phyloP scores from a whole-genome alignment of 2,888 invertebrate genomes.

The Temnothorax ravouxi region DNA sequence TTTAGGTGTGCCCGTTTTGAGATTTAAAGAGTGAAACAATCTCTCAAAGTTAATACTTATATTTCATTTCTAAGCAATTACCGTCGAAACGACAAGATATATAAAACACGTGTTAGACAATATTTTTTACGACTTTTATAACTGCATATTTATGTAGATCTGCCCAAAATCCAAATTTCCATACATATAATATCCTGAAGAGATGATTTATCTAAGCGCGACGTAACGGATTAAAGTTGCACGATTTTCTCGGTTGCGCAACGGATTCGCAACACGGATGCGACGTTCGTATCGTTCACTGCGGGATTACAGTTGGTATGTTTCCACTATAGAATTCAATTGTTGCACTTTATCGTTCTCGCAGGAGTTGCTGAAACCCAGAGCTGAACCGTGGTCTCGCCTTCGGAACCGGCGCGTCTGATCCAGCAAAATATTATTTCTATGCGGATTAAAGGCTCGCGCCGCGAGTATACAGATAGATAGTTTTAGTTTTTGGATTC shows the following conservation, averaged over 20 bases:
- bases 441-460: constrained; percentile 32
- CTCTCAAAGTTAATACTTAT: neutral
- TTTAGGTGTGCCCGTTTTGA: neutral
- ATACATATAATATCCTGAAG: constrained; percentile 7
- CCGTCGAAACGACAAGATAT: neutral
- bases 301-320: constrained; percentile 42
- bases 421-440: constrained; percentile 49
- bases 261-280: constrained; percentile 34
- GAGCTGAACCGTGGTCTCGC: neutral
- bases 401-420: constrained; percentile 25
- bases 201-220: constrained; percentile 20
- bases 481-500: constrained; percentile 31
- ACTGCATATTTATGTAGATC: neutral
- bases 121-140: neutral
- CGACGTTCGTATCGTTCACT: constrained; percentile 39
- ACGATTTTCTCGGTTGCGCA: constrained; percentile 12
- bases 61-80: neutral
- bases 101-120: neutral
- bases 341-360: constrained; percentile 46
- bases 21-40: neutral
- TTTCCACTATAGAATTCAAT: constrained; percentile 48
- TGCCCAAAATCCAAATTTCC: neutral
- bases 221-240: constrained; percentile 31
- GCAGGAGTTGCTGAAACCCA: constrained; percentile 22
- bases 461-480: constrained; percentile 13